phyloP scores from a whole-genome alignment of 1,140 invertebrate genomes.

The Sinella curviseta region DNA sequence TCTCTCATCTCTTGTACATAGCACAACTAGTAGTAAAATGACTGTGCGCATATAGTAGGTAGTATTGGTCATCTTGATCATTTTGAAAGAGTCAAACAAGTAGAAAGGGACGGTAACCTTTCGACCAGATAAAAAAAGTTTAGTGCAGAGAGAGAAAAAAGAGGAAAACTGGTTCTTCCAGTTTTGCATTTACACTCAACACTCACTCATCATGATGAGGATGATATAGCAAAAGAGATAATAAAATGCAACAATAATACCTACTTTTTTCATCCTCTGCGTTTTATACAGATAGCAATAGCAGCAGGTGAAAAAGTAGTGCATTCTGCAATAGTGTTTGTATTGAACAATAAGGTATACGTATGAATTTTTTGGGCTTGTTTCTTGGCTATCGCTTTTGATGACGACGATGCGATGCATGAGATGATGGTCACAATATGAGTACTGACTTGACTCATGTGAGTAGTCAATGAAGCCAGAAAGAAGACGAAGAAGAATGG shows the following conservation, averaged over 20 bases:
- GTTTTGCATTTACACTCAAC: constrained; percentile 29
- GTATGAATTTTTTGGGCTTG: background rate
- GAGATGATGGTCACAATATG: no score
- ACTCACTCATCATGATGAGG: background rate
- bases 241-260: background rate
- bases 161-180: constrained; percentile 42
- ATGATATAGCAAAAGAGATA: background rate
- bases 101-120: constrained; percentile 45
- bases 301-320: background rate
- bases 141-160: background rate
- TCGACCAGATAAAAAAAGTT: constrained; percentile 21
- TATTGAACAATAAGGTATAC: background rate
- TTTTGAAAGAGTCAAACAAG: background rate
- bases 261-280: background rate
- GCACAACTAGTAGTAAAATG: no score
- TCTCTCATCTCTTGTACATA: no score
- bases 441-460: no score
- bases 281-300: no score
- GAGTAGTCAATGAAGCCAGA: no score
- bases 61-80: background rate
- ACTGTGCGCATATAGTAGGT: background rate
- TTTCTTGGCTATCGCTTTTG: background rate
- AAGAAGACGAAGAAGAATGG: constrained; percentile 16
- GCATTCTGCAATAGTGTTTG: background rate
- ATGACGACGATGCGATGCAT: no score